These are phyloP conservation scores for Trichosurus vulpecula DNA, from an alignment of 2,797 vertebrate species.

Conservation along the genomic window DNA sequence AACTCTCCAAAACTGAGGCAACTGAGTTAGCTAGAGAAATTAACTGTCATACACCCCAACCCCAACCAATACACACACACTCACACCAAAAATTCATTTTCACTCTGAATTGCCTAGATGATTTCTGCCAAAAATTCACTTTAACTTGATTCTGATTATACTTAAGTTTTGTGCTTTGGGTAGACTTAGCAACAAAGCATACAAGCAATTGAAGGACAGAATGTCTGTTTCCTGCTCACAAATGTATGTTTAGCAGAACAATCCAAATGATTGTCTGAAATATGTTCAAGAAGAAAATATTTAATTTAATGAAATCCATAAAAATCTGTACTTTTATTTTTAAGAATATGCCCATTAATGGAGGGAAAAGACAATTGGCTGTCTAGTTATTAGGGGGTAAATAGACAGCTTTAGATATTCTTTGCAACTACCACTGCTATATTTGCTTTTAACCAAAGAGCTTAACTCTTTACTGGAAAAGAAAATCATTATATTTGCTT, in stretches of 20 bases:
- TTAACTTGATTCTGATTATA: neutral
- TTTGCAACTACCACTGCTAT: neutral
- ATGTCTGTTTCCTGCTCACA: neutral
- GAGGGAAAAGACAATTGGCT: neutral
- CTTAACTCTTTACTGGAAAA: constrained; percentile 73
- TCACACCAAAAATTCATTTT: neutral
- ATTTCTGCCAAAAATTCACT: constrained; percentile 12
- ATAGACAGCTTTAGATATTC: neutral
- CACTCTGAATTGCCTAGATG: constrained; percentile 16
- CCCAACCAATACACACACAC: neutral
- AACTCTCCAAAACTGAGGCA: constrained; percentile 9
- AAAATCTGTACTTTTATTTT: too few species aligned
- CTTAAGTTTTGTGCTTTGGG: constrained; percentile 29
- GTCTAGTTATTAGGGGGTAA: neutral
- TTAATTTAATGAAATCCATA: constrained; percentile 3
- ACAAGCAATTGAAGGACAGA: neutral
- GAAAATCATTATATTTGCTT: neutral
- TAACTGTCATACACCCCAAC: neutral
- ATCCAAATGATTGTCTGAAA: neutral
- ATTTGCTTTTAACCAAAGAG: constrained; percentile 76
- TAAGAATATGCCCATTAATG: constrained; percentile 18
- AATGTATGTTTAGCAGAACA: neutral
- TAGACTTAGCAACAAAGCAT: neutral
- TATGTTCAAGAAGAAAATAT: neutral
- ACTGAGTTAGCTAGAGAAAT: neutral